phyloP scores from a whole-genome alignment of 2,888 invertebrate genomes.

The Octonoba sinensis region DNA sequence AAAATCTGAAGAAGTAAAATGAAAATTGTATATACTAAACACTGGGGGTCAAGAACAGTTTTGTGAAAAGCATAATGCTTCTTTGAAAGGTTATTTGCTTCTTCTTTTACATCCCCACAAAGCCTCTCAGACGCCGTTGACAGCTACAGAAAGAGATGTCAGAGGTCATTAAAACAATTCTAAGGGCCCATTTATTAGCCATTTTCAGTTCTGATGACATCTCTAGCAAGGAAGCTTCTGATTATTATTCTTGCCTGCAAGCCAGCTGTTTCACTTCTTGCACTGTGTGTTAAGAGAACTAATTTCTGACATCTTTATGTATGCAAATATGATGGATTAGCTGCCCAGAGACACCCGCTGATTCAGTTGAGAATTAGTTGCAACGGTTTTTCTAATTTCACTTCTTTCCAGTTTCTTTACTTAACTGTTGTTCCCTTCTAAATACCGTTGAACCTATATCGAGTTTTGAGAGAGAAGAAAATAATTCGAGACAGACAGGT shows the following conservation, averaged over 20 bases:
- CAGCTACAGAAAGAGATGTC: slow-evolving; percentile 19
- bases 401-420: background rate
- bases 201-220: slow-evolving; percentile 20
- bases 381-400: background rate
- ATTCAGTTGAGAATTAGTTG: slow-evolving; percentile 17
- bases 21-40: too few relatives aligned
- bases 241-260: slow-evolving; percentile 26
- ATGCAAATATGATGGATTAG: slow-evolving; percentile 38
- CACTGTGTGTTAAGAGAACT: slow-evolving; percentile 30
- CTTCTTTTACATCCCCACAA: background rate
- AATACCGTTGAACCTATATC: too few relatives aligned
- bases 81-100: background rate
- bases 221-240: slow-evolving; percentile 9
- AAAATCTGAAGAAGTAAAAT: too few relatives aligned
- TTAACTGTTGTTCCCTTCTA: background rate
- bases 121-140: background rate
- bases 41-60: too few relatives aligned
- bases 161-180: slow-evolving; percentile 45
- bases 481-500: too few relatives aligned
- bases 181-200: slow-evolving; percentile 37
- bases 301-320: slow-evolving; percentile 30
- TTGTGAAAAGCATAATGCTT: too few relatives aligned
- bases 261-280: slow-evolving; percentile 33
- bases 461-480: too few relatives aligned
- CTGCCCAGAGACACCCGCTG: slow-evolving; percentile 33